These are phyloP conservation scores for Eupithecia dodoneata DNA, from an alignment of 2,888 invertebrate species.

Conservation along the genomic window DNA sequence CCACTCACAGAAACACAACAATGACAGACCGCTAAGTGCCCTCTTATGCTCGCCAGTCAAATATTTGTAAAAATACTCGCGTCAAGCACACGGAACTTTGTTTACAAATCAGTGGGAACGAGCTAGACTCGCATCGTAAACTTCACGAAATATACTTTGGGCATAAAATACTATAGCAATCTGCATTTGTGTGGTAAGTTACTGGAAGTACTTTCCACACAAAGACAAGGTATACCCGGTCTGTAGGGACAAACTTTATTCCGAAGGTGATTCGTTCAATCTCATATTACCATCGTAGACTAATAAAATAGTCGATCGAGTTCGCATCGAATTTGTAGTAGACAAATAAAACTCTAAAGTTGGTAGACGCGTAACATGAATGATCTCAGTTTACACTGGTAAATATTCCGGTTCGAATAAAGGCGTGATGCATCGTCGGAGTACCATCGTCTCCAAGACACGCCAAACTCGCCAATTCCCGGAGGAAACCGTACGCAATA, in stretches of 20 bases:
- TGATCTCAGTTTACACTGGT: slow-evolving; percentile 67
- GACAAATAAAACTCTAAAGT: slow-evolving; percentile 53
- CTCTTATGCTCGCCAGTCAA: slow-evolving; percentile 69
- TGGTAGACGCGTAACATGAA: slow-evolving; percentile 59
- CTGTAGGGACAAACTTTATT: slow-evolving; percentile 34
- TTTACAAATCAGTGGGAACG: slow-evolving; percentile 71
- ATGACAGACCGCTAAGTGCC: slow-evolving; percentile 72
- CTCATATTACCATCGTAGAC: slow-evolving; percentile 45
- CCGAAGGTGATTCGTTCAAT: slow-evolving; percentile 38
- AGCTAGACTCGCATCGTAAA: slow-evolving; percentile 38
- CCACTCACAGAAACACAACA: slow-evolving; percentile 61
- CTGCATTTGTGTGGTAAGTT: slow-evolving; percentile 22
- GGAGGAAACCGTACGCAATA: slow-evolving; percentile 73
- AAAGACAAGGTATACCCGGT: slow-evolving; percentile 23
- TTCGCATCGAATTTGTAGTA: slow-evolving; percentile 41
- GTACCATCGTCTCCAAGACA: slow-evolving; percentile 45
- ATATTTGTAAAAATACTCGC: slow-evolving; percentile 68
- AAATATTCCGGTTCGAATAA: slow-evolving; percentile 69
- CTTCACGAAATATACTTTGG: slow-evolving; percentile 23
- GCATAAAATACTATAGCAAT: slow-evolving; percentile 24
- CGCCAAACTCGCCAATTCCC: slow-evolving; percentile 58
- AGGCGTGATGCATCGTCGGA: slow-evolving; percentile 53
- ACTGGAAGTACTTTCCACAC: not conserved
- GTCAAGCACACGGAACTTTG: slow-evolving; percentile 55
- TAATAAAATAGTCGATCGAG: slow-evolving; percentile 43